Evolutionary conservation across 1,140 invertebrate species (phyloP), one percentile per base, ranked within the genome.

Genomic region (Helicoverpa zea): DNA sequence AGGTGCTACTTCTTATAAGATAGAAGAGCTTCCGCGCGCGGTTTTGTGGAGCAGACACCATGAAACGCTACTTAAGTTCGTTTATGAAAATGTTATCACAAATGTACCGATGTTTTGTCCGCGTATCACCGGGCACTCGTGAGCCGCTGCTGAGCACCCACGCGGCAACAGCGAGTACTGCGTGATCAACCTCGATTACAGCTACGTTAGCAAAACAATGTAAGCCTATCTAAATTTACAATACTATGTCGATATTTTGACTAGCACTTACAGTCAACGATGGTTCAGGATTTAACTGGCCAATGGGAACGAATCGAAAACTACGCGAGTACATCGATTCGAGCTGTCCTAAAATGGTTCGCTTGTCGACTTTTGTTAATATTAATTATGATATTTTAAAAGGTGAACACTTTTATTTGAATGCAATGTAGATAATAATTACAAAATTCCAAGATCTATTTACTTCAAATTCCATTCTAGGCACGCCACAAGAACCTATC

Each of bases 241-340:
- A 83, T 72, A 84, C 87, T 90, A 90, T 79, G 73, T 90, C 86
- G 87, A 87, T 86, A 86, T 86, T 86, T 86, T 92, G 90, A 92
- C 90, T 92, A 92, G 90, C 77, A 87, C 81, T 84, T 84, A 87
- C 87, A 90, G 64, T 52, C 80, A 81, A 82, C 81, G 80, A 83
- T 88, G 86, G 83, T 85, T 82, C 29, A 81, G 64, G 61, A 63
- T 63, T 63, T 30, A 82, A 81, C 78, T 80, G 78, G 68, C 66
- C 78, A 49, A 79, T 58, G 51, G 72, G 58, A 74, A 54, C 43
- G 14, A 64, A 35, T 51, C 47, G 54, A 14, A 29, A 18, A 35
- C 12, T 61, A 9, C 35, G 35, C 9, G 9, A 9, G 35, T 43
- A 43, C 35, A 75, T 49, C 14, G 18, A 51, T 43, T 58, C 52